Percentiles rank a stretch among this genome's conserved stretches.
Evolutionary conservation across 2,113 vertebrate genomes (phyloP).

Genomic region (Pontoporia blainvillei): DNA sequence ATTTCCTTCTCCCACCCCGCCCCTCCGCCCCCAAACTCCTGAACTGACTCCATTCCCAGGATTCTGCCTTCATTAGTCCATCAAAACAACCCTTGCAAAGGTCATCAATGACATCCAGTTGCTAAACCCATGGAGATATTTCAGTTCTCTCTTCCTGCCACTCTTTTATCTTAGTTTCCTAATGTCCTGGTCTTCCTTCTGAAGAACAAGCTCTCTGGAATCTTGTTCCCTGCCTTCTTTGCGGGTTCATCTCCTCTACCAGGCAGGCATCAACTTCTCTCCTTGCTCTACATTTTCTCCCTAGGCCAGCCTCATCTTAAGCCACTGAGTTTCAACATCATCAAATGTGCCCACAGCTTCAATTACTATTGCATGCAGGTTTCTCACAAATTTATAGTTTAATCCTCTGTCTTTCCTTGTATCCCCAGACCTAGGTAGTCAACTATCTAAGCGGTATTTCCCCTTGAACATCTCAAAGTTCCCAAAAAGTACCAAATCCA

Average conservation of each 20-base stretch:
- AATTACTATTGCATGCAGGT: not conserved
- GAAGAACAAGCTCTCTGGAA: not conserved
- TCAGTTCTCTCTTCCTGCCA: not conserved
- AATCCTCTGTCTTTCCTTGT: not conserved
- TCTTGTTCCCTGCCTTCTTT: not conserved
- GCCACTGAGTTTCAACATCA: not conserved
- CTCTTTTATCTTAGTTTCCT: not conserved
- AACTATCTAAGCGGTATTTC: not conserved
- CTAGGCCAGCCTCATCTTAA: not conserved
- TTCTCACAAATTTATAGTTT: not conserved
- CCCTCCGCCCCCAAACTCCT: not conserved
- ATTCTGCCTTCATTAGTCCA: not conserved
- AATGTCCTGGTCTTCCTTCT: not conserved
- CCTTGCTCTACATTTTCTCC: not conserved
- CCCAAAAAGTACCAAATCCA: conserved; percentile 4
- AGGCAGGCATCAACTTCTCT: not conserved
- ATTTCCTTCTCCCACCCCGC: not conserved
- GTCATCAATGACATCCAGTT: not conserved
- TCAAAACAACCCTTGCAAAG: not conserved
- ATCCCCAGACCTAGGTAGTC: not conserved
- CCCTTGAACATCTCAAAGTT: not conserved
- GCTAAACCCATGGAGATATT: not conserved
- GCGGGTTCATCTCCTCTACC: not conserved
- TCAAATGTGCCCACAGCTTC: not conserved
- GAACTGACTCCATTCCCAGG: not conserved